Evolutionary conservation across 1,140 invertebrate genomes (phyloP).

Genomic region (Penaeus chinensis): DNA sequence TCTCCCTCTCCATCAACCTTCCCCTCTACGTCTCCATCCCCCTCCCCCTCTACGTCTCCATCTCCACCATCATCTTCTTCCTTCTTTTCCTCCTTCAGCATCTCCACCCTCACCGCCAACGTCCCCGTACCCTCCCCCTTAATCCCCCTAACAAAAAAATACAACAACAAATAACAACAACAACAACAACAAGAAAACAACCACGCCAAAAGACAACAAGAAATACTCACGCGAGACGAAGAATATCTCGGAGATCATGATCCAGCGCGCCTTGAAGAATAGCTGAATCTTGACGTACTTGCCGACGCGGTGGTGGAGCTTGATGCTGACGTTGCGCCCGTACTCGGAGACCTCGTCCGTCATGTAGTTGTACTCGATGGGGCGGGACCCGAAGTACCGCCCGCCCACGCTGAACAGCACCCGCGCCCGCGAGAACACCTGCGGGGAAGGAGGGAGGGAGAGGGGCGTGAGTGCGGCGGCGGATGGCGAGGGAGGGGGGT

Average conservation of each 20-base stretch:
- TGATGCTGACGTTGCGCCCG: conserved; percentile 80
- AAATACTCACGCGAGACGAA: conserved; percentile 75
- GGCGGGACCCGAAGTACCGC: conserved; percentile 74
- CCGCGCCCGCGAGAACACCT: conserved; percentile 79
- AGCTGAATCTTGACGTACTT: conserved; percentile 79
- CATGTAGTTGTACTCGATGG: conserved; percentile 78
- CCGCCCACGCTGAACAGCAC: conserved; percentile 79
- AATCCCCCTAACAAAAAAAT: too few species aligned
- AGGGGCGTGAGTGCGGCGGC: too few species aligned
- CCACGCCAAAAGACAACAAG: background rate
- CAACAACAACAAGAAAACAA: too few species aligned
- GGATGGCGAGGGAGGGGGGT: too few species aligned
- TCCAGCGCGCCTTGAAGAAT: conserved; percentile 81
- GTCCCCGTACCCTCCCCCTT: too few species aligned
- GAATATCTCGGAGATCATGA: conserved; percentile 83
- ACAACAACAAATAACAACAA: too few species aligned
- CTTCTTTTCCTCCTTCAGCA: background rate
- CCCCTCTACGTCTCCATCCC: background rate
- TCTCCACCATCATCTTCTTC: background rate
- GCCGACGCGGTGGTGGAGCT: conserved; percentile 75
- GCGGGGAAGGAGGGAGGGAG: conserved; percentile 52
- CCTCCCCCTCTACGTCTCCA: background rate
- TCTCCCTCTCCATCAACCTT: background rate
- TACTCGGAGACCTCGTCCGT: conserved; percentile 79
- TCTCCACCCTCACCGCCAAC: too few species aligned